Evolutionary conservation across 2,797 vertebrate species (phyloP), one percentile per base, ranked within the genome.

Genomic region (Austrolebias charrua): DNA sequence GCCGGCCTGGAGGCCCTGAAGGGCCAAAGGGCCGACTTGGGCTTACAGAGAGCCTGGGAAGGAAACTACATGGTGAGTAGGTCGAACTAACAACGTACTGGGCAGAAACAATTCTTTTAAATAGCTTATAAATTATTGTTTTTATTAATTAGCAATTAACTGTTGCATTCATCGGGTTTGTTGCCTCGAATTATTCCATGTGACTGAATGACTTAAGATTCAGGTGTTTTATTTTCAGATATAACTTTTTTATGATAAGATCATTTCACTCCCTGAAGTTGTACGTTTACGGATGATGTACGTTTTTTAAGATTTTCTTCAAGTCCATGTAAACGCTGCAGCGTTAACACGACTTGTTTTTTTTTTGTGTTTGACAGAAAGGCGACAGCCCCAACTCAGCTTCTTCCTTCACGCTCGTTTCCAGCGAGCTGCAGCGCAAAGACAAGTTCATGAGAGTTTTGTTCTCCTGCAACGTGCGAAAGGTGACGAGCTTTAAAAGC

Each of bases 361-460:
- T 47, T n/a, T 58, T 14, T 64, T 9, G 24, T 51, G 40, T 10
- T 2, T 7, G 0, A 19, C 89, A 99, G 97, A 98, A 94, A 78
- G 86, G 90, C 43, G 95, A 96, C 55, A 95, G 90, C 59, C 91
- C 94, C 1, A 95, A 95, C 55, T 87, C 86, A 13, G 92, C 92
- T 0, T 85, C 92, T 12, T 93, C 93, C 0, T 98, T 99, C 84
- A 90, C 94, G 1, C 90, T 95, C 0, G 93, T 97, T 4, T 94
- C 95, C 81, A 96, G 93, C 52, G 95, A 98, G 70, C 91, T 99
- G 82, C 96, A 98, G 81, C 89, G 96, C 16, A 98, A 95, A 71
- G 97, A 99, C 92, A 99, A 99, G 75, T 99, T 98, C 90, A 98
- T 98, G 96, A 93, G 91, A 0, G 55, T 97, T n/a, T 93, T 98